These are phyloP conservation scores for Sapayoa aenigma DNA, from an alignment of 2,113 vertebrate genomes.

Conservation along the genomic window DNA sequence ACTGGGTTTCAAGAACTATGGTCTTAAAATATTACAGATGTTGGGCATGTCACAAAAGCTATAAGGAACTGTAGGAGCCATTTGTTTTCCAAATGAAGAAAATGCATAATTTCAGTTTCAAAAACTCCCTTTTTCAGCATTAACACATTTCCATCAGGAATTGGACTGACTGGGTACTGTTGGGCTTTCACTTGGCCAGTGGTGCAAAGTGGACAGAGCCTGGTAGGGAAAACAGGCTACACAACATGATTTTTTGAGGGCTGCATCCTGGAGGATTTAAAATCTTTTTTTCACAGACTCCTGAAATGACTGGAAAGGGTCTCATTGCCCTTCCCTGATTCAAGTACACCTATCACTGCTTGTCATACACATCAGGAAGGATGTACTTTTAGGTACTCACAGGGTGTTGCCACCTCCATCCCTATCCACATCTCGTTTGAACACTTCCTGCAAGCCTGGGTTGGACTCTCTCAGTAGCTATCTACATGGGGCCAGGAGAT, in stretches of 20 bases:
- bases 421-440: neutral
- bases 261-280: neutral
- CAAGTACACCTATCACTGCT: neutral
- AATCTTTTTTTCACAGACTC: neutral
- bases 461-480: neutral
- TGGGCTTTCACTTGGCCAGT: neutral
- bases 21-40: neutral
- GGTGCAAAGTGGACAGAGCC: neutral
- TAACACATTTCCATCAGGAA: neutral
- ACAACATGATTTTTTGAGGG: neutral
- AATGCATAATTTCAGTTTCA: neutral
- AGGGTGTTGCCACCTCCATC: neutral
- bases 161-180: neutral
- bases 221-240: neutral
- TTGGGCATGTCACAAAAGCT: neutral
- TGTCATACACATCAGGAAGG: fast-evolving
- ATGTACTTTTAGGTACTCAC: neutral
- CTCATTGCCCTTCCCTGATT: neutral
- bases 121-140: neutral
- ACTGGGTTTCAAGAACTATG: neutral
- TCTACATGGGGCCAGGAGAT: neutral
- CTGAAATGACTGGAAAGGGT: neutral
- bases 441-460: neutral
- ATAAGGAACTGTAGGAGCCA: neutral
- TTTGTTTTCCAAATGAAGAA: neutral